Evolutionary conservation across 2,888 invertebrate genomes (phyloP).

Genomic region (Archips crataeganus): DNA sequence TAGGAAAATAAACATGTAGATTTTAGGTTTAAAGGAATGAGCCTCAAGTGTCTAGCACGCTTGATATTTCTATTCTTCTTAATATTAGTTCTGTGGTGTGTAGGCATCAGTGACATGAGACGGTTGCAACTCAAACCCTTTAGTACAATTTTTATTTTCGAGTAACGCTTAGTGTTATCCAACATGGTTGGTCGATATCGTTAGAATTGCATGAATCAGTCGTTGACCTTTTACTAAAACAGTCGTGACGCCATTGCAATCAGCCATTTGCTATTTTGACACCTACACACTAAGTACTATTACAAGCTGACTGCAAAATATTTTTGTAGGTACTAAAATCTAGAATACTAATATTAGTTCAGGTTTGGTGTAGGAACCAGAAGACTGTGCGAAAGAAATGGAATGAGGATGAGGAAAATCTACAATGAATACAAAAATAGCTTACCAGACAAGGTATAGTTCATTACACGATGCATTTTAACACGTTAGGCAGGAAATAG

Average conservation of each 20-base stretch:
- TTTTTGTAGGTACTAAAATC: neutral
- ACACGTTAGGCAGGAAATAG: too few relatives aligned
- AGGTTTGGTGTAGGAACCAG: neutral
- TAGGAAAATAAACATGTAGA: too few relatives aligned
- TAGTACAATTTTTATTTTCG: neutral
- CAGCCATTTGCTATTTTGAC: neutral
- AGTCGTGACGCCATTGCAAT: conserved; percentile 7
- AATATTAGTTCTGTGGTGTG: too few relatives aligned
- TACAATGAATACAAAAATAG: too few relatives aligned
- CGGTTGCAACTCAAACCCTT: too few relatives aligned
- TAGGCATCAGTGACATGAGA: too few relatives aligned
- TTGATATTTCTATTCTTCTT: too few relatives aligned
- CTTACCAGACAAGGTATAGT: too few relatives aligned
- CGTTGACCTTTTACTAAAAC: conserved; percentile 11
- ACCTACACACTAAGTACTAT: conserved; percentile 2
- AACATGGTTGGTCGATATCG: neutral
- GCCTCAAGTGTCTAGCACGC: too few relatives aligned
- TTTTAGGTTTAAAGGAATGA: too few relatives aligned
- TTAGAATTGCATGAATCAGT: neutral
- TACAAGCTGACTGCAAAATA: neutral
- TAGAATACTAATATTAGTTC: conserved; percentile 5
- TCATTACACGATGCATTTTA: too few relatives aligned
- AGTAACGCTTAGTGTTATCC: neutral
- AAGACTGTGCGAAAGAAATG: neutral
- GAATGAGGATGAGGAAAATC: neutral